Base-by-base conservation (phyloP, 2,888 invertebrate species). In the Hedychridium roseum region DNA sequence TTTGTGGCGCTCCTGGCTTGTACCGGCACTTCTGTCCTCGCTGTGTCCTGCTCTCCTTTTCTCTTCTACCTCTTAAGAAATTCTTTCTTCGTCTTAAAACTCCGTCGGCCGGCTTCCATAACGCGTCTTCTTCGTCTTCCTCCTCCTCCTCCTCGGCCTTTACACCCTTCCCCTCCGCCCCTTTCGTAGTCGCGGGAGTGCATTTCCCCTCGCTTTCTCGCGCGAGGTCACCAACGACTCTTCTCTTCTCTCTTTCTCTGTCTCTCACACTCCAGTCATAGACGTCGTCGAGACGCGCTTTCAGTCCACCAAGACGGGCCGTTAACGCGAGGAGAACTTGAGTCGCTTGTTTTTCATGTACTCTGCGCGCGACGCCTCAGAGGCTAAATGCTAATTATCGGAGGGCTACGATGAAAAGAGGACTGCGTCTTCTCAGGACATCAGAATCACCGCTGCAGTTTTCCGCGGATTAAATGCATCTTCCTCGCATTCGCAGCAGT, bases 301-400 rank as follows among this genome's bases (percentile, higher is more conserved):
- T 43, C 44, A 37, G 26, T 18, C 35, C 44, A 40, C 43, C 20
- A 27, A 45, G 44, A 44, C 47, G 40, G 43, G 20, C 26, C 36
- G 12, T 27, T 42, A 48, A 42, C 18, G 21, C 9, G 4, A 17
- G 40, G 32, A 20, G 28, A 37, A 28, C 15, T 31, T 41, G 31
- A 11, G 32, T 52, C 53, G 52, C 49, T 41, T 46, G 15, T 45
- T 45, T 37, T 44, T 37, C 38, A 48, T 38, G 40, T 27, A 31
- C 34, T 26, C 27, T 31, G 45, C 45, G 32, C 20, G 46, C 45
- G 56, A n/a, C n/a, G n/a, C n/a, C n/a, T n/a, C n/a, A n/a, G n/a
- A n/a, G 43, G 63, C 50, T 60, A 59, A 68, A 57, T 56, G 61
- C 66, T 68, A 66, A 66, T 68, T 64, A 68, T 66, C 57, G 36